Conservation (phyloP, 64 coral and sea anemone species). For the Actinia tenebrosa region DNA sequence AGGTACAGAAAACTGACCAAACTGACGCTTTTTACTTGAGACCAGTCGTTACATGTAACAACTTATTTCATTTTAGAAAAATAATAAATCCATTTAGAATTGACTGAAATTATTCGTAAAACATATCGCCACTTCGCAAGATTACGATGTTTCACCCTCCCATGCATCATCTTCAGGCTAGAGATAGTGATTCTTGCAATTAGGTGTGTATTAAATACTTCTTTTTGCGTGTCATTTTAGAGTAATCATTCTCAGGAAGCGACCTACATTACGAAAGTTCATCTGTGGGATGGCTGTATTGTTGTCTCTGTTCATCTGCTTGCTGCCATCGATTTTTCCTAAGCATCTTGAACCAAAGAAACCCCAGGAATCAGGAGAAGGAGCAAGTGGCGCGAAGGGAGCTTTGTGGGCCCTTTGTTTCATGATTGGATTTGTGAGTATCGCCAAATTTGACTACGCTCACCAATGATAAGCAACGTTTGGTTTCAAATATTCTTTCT, state of each 20-base stretch:
- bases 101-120: too few species aligned
- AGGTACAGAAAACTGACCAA: neutral
- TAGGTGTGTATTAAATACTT: neutral
- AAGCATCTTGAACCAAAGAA: slow-evolving; percentile 52
- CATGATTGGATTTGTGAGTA: slow-evolving; percentile 98
- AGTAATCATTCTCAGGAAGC: slow-evolving; percentile 65
- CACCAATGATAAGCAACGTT: too few species aligned
- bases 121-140: too few species aligned
- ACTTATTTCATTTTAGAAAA: too few species aligned
- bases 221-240: slow-evolving; percentile 16
- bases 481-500: too few species aligned
- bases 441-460: neutral
- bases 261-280: slow-evolving; percentile 70
- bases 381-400: slow-evolving; percentile 62
- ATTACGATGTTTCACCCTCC: too few species aligned
- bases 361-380: slow-evolving; percentile 34
- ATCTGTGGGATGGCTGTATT: slow-evolving; percentile 56
- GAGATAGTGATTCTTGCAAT: too few species aligned
- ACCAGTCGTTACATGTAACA: too few species aligned
- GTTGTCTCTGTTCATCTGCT: slow-evolving; percentile 69
- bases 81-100: too few species aligned
- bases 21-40: too few species aligned
- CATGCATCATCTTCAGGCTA: too few species aligned
- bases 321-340: slow-evolving; percentile 86
- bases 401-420: slow-evolving; percentile 82